Evolutionary conservation across 2,113 vertebrate species (phyloP).

Genomic region (Dicaeum eximium): DNA sequence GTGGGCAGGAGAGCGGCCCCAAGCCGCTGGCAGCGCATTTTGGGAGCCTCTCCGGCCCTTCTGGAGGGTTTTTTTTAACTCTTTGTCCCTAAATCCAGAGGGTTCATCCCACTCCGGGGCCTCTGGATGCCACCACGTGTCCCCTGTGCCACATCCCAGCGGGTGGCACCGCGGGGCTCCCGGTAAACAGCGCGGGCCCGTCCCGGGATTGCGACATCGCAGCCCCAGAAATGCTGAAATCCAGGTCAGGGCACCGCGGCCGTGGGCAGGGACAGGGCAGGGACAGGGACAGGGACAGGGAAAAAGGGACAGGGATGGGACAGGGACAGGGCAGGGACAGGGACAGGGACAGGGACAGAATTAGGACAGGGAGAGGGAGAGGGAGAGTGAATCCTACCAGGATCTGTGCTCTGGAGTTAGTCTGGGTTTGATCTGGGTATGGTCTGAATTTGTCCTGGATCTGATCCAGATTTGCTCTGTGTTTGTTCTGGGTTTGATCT

Average conservation of each 20-base stretch:
- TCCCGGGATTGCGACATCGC: not conserved
- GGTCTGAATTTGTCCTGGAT: rapidly evolving
- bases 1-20: not conserved
- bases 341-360: not conserved
- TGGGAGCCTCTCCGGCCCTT: not conserved
- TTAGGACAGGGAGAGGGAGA: not conserved
- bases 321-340: not conserved
- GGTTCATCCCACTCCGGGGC: not conserved
- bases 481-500: rapidly evolving
- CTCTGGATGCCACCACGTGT: not conserved
- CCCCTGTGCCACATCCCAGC: not conserved
- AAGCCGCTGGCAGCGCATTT: not conserved
- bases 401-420: not conserved
- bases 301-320: too few relatives aligned
- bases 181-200: not conserved
- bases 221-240: not conserved
- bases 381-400: not conserved
- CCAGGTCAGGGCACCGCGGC: not conserved
- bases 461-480: not conserved
- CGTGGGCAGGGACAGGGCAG: not conserved
- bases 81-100: not conserved
- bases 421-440: rapidly evolving
- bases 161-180: not conserved
- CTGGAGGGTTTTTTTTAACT: not conserved
- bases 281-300: not conserved